phyloP scores from a whole-genome alignment of 2,113 vertebrate genomes.

The Lasiurus cinereus region DNA sequence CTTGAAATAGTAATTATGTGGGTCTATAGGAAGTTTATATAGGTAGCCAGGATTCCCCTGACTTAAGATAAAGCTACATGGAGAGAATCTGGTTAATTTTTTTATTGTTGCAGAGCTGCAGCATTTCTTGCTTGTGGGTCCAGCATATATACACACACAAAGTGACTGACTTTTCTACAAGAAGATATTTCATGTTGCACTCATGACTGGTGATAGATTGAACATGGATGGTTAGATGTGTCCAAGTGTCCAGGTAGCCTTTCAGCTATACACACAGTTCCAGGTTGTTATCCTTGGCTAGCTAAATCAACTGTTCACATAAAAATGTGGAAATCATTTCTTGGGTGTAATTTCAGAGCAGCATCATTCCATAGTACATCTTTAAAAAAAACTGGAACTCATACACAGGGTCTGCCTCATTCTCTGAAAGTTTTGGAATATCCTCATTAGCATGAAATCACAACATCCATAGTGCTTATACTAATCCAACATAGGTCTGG shows the following conservation, averaged over 20 bases:
- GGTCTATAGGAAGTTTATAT: not conserved
- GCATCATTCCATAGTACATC: conserved; percentile 5
- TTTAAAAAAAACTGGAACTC: conserved; percentile 7
- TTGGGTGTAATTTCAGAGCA: not conserved
- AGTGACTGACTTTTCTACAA: not conserved
- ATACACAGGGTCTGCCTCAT: not conserved
- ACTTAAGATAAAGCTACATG: not conserved
- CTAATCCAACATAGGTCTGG: not conserved
- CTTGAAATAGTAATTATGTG: conserved; percentile 12
- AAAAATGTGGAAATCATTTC: not conserved
- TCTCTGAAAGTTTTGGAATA: not conserved
- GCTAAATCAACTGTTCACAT: not conserved
- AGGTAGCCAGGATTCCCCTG: not conserved
- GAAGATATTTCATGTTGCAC: not conserved
- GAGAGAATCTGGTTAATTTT: not conserved
- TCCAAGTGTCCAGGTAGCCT: not conserved
- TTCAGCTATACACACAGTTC: not conserved
- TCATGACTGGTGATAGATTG: not conserved
- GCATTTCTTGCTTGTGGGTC: not conserved
- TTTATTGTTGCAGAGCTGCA: not conserved
- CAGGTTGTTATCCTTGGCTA: not conserved
- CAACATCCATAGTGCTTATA: not conserved
- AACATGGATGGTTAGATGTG: not conserved
- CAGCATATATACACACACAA: not conserved
- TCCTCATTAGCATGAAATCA: not conserved